phyloP scores from a whole-genome alignment of 2,797 vertebrate species.

The Staurois parvus region DNA sequence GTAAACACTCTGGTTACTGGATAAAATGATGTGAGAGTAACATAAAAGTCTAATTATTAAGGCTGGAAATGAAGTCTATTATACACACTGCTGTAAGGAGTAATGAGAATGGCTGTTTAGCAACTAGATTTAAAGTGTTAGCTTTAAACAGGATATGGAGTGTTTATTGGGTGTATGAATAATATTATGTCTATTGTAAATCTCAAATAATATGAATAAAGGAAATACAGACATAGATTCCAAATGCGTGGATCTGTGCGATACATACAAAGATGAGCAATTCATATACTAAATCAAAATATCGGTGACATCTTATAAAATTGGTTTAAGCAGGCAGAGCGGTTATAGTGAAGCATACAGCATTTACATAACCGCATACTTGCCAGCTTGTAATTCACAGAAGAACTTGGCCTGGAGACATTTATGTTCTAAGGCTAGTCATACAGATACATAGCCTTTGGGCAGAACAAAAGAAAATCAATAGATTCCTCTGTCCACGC shows the following conservation, averaged over 20 bases:
- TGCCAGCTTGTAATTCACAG: background rate
- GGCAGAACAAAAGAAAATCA: too few species aligned
- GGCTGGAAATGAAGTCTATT: background rate
- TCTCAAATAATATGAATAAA: conserved; percentile 15
- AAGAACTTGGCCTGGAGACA: too few species aligned
- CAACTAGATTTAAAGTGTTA: conserved; percentile 18
- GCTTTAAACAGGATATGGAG: conserved; percentile 41
- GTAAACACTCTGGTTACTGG: background rate
- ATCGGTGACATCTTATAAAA: background rate
- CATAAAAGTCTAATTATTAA: conserved; percentile 12
- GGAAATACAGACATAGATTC: background rate
- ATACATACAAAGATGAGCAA: conserved; percentile 3
- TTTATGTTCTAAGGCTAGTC: too few species aligned
- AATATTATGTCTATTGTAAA: conserved; percentile 20
- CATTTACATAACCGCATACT: background rate
- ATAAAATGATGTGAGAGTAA: conserved; percentile 20
- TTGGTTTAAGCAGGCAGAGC: background rate
- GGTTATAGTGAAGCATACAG: background rate
- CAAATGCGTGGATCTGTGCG: background rate
- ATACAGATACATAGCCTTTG: too few species aligned
- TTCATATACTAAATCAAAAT: background rate
- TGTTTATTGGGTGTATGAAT: conserved; percentile 36
- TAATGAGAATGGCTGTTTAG: background rate
- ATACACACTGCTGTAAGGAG: background rate
- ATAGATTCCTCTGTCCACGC: too few species aligned